These are phyloP conservation scores for Meloidogyne chitwoodi DNA, from an alignment of 1,140 invertebrate species.

Conservation along the genomic window DNA sequence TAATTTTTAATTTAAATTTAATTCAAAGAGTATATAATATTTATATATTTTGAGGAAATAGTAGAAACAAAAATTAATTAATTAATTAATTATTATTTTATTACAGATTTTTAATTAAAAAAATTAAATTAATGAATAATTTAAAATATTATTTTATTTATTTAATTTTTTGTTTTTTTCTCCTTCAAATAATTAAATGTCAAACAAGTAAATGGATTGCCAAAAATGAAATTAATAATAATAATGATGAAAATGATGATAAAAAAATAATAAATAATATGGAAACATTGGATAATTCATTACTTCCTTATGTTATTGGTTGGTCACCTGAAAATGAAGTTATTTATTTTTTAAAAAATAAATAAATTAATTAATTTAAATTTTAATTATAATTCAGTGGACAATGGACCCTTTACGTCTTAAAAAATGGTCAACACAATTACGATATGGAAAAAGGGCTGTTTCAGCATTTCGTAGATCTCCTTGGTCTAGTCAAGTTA, in stretches of 20 bases:
- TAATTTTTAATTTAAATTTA: too few relatives aligned
- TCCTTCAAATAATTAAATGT: background rate
- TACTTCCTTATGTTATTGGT: background rate
- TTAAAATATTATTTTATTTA: background rate
- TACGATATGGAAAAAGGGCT: constrained; percentile 13
- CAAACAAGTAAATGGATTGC: background rate
- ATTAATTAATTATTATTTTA: too few relatives aligned
- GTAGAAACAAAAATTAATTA: too few relatives aligned
- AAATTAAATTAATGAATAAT: background rate
- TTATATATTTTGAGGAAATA: too few relatives aligned
- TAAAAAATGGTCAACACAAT: constrained; percentile 16
- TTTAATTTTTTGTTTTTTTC: background rate
- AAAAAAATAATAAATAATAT: background rate
- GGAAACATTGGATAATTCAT: background rate
- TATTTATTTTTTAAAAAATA: background rate
- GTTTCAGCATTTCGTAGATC: background rate
- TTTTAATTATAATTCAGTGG: background rate
- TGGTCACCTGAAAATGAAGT: background rate
- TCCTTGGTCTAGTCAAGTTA: constrained; percentile 19
- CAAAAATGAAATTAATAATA: too few relatives aligned
- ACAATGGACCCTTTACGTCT: constrained; percentile 7
- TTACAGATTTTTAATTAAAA: too few relatives aligned
- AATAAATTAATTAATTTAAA: too few relatives aligned
- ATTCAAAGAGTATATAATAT: too few relatives aligned
- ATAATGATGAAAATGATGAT: background rate